Base-by-base conservation (phyloP, 2,797 vertebrate genomes). In the Octomys mimax region DNA sequence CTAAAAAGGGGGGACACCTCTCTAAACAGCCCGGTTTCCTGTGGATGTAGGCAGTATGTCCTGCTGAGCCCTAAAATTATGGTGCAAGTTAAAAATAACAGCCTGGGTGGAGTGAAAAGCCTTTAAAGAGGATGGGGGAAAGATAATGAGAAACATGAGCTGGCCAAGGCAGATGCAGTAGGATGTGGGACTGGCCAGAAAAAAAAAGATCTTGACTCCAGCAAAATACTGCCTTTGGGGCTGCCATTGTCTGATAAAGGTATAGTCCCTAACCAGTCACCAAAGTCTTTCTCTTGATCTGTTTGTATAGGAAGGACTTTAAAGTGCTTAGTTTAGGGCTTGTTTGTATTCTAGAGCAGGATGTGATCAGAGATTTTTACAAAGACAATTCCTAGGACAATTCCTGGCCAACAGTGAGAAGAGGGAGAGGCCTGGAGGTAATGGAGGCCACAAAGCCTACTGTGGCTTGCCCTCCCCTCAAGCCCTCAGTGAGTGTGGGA, bases 61-160 rank as follows among this genome's bases (percentile, higher is more conserved):
- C 85, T 83, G 81, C 80, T 93, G 70, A 93, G 93, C 81, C 96
- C 93, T 95, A 83, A 87, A n/a, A 94, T 95, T 97, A 96, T 79
- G 33, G 59, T 89, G 54, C 81, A 87, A 92, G 87, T 94, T 97
- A 96, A 97, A 97, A 97, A 96, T 97, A 97, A 88, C 87, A 42
- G 21, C 91, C 80, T 75, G 96, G 95, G 95, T 91, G 94, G 97
- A 92, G 90, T 18, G 75, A 96, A 87, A 79, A 83, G 71, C 18
- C 92, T 92, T 95, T 95, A 62, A 85, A 82, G 94, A 96, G 87
- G 95, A 68, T 92, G 73, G 85, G 91, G 71, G 87, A 94, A 92
- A 97, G 97, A 96, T 93, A 96, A 96, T 97, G 97, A 97, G 89
- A 96, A 94, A 90, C 96, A 96, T n/a, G 68, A 96, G 75, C 28